Conservation (phyloP, 2,888 invertebrate genomes). For the Harmothoe impar region DNA sequence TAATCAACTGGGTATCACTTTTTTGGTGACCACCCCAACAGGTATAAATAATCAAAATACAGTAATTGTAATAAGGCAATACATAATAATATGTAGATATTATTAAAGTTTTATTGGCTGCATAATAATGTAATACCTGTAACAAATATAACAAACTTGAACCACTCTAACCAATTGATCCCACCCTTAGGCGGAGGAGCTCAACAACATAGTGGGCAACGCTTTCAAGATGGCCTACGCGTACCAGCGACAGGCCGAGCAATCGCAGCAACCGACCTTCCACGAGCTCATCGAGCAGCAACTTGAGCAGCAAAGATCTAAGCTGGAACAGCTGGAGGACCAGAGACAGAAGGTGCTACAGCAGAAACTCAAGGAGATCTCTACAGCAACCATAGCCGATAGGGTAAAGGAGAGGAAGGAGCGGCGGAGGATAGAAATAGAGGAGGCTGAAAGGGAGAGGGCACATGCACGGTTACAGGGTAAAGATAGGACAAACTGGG, state of each 20-base stretch:
- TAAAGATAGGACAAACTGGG: conserved; percentile 68
- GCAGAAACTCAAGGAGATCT: conserved; percentile 77
- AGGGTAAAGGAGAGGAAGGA: conserved; percentile 78
- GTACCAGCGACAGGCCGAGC: conserved; percentile 85
- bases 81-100: too few relatives aligned
- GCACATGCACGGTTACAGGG: conserved; percentile 66
- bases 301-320: conserved; percentile 79
- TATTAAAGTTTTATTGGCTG: too few relatives aligned
- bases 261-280: conserved; percentile 79
- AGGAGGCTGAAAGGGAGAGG: conserved; percentile 67
- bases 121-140: too few relatives aligned
- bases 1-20: too few relatives aligned
- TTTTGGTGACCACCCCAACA: too few relatives aligned
- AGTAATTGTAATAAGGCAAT: too few relatives aligned
- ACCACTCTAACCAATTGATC: too few relatives aligned
- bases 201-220: conserved; percentile 93
- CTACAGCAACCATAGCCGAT: conserved; percentile 77
- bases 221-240: conserved; percentile 96
- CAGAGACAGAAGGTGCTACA: conserved; percentile 66
- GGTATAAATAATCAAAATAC: too few relatives aligned
- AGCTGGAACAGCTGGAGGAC: conserved; percentile 73
- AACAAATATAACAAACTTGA: too few relatives aligned
- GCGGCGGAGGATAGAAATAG: conserved; percentile 74
- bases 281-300: conserved; percentile 82
- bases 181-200: conserved; percentile 92